Evolutionary conservation across 2,888 invertebrate genomes (phyloP).

Genomic region (Drosophila neutralis): DNA sequence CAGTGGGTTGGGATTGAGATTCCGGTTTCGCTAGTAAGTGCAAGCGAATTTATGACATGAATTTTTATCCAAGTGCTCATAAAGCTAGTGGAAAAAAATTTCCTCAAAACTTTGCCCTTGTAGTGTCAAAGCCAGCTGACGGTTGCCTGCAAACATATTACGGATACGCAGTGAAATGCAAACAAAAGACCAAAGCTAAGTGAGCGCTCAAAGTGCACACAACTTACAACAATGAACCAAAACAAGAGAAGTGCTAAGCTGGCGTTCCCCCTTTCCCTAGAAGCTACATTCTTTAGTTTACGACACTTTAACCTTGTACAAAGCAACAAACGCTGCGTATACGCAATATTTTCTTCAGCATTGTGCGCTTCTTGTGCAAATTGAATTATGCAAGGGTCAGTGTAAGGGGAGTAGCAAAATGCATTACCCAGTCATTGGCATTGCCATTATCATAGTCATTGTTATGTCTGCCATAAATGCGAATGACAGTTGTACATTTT

Average conservation of each 20-base stretch:
- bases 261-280: not conserved
- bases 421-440: conserved; percentile 39
- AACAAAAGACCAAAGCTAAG: conserved; percentile 50
- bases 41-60: conserved; percentile 68
- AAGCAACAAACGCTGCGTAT: conserved; percentile 60
- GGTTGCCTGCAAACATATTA: conserved; percentile 41
- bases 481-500: conserved; percentile 37
- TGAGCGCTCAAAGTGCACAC: conserved; percentile 64
- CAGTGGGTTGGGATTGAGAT: not conserved
- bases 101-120: conserved; percentile 46
- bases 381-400: conserved; percentile 63
- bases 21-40: conserved; percentile 38
- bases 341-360: conserved; percentile 47
- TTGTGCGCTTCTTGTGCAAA: conserved; percentile 39
- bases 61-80: conserved; percentile 70
- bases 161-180: conserved; percentile 55
- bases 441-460: conserved; percentile 59
- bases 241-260: conserved; percentile 46
- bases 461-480: conserved; percentile 60
- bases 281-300: conserved; percentile 14
- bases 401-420: conserved; percentile 23
- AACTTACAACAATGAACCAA: conserved; percentile 60
- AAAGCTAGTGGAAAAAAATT: conserved; percentile 62
- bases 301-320: conserved; percentile 34
- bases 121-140: conserved; percentile 45